Base-by-base conservation (phyloP, 2,888 invertebrate genomes). In the Pandemis corylana region DNA sequence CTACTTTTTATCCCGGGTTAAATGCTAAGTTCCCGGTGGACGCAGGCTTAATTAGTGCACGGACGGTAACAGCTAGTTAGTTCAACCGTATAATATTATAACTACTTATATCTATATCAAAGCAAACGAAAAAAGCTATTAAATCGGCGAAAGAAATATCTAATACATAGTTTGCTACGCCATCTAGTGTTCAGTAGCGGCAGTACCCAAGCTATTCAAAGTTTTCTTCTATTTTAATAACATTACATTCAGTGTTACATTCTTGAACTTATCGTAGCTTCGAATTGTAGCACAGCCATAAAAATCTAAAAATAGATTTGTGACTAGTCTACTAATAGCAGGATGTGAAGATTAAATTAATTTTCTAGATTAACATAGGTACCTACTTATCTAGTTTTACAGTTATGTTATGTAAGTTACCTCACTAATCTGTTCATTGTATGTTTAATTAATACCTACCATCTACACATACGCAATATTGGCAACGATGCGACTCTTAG, bases 121-220 rank as follows among this genome's bases (percentile, higher is more conserved):
- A 36, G 28, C 28, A 36, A 36, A 4, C 3, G 4, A 36, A 36
- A 4, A 36, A 36, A 9, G 0, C 9, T 12, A 4, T 49, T 10
- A 12, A 49, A 49, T 49, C 9, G 10, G 20, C 28, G 5, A 28
- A 15, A 2, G 0, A 2, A 56, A 56, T 7, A 20, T 46, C 62
- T n/a, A n/a, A n/a, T n/a, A n/a, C n/a, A 53, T 67, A 28, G 51
- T 41, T 49, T 15, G 10, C 20, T 78, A 42, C 78, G 85, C 82
- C 87, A 85, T 87, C 89, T 88, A 80, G 80, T 76, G 82, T 73
- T 75, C 15, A 86, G 81, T 88, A 87, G 89, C 64, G 15, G 64
- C 13, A 59, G 7, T 56, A 56, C 9, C 20, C 3, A 56, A 20
- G n/a, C 10, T 15, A 56, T 10, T 1, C 7, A 15, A 20, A 9